A percentile compares a stretch with the other conserved stretches of the same genome.
phyloP scores from a whole-genome alignment of 92 coral and sea anemone species.

The Epizoanthus fatuus region DNA sequence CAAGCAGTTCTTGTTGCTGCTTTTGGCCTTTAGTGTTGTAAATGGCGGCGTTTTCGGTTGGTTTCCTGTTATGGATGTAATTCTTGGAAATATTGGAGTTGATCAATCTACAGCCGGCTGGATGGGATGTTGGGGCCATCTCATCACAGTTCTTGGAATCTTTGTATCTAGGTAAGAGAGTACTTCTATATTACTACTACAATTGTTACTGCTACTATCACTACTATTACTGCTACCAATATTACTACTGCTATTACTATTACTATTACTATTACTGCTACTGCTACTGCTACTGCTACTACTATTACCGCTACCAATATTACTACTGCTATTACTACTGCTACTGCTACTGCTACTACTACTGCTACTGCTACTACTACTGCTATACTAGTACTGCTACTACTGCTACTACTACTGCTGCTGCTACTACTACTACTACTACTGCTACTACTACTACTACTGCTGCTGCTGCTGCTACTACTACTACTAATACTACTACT shows the following conservation, averaged over 20 bases:
- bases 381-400: too few species aligned
- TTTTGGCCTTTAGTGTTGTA: conserved; percentile 77
- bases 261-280: neutral
- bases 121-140: conserved; percentile 88
- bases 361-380: neutral
- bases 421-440: too few species aligned
- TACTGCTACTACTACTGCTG: too few species aligned
- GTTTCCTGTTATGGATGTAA: conserved; percentile 92
- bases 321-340: neutral
- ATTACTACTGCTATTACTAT: conserved; percentile 8
- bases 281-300: conserved; percentile 3
- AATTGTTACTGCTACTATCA: conserved; percentile 5
- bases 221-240: conserved; percentile 7
- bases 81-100: conserved; percentile 86
- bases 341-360: neutral
- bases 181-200: neutral
- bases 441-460: too few species aligned
- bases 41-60: conserved; percentile 94
- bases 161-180: conserved; percentile 84
- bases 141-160: conserved; percentile 84
- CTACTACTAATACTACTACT: too few species aligned
- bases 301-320: neutral
- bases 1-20: conserved; percentile 75
- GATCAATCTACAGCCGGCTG: conserved; percentile 92
- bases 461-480: too few species aligned